These are phyloP conservation scores for Phalacrocorax brasilianus DNA, from an alignment of 2,113 vertebrate genomes.

Conservation along the genomic window DNA sequence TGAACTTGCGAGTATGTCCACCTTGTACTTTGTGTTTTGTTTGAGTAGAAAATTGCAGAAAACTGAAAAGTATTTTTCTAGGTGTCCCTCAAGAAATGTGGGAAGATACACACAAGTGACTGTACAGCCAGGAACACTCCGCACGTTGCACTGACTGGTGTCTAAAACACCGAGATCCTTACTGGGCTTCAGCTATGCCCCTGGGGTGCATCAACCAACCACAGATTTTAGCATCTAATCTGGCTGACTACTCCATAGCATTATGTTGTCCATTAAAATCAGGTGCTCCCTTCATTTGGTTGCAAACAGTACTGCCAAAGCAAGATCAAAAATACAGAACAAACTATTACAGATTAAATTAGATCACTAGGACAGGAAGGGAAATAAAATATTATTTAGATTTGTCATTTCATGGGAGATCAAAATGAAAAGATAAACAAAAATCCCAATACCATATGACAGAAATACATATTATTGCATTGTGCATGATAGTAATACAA, in stretches of 20 bases:
- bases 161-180: not conserved
- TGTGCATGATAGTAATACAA: conserved; percentile 22
- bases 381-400: conserved; percentile 37
- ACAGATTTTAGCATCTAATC: not conserved
- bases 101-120: accelerated
- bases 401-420: conserved; percentile 18
- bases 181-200: not conserved
- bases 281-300: not conserved
- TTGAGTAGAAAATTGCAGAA: not conserved
- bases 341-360: conserved; percentile 17
- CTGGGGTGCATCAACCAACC: not conserved
- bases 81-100: not conserved
- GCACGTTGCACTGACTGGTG: not conserved
- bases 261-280: not conserved
- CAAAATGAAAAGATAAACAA: conserved; percentile 2
- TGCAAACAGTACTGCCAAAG: not conserved
- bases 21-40: not conserved
- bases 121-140: not conserved
- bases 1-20: not conserved
- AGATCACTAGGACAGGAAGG: not conserved
- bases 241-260: not conserved
- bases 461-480: not conserved
- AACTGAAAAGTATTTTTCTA: not conserved
- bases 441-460: not conserved
- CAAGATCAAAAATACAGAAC: not conserved